phyloP scores from a whole-genome alignment of 2,113 vertebrate genomes.

The Camelus dromedarius region DNA sequence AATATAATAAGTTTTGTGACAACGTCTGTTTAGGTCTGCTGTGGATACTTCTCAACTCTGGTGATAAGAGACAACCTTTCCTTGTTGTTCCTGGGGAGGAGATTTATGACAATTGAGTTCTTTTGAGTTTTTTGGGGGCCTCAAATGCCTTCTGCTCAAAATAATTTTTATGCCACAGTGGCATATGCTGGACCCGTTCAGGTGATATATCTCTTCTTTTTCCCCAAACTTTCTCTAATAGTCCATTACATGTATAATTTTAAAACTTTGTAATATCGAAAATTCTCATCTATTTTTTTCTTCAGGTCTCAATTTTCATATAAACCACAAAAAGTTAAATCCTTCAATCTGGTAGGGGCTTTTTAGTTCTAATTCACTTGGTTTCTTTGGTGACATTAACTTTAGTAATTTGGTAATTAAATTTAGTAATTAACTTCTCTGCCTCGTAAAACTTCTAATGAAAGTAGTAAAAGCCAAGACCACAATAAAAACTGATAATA shows the following conservation, averaged over 20 bases:
- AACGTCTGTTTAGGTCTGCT: not conserved
- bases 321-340: not conserved
- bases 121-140: not conserved
- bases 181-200: not conserved
- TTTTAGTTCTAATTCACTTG: not conserved
- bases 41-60: not conserved
- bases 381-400: not conserved
- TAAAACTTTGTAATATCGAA: not conserved
- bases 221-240: not conserved
- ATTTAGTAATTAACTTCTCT: not conserved
- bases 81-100: not conserved
- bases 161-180: slow-evolving; percentile 5
- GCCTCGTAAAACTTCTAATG: not conserved
- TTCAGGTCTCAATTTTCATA: not conserved
- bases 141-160: not conserved
- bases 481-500: not conserved
- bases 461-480: not conserved
- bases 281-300: not conserved
- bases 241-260: not conserved
- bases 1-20: not conserved
- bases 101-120: not conserved
- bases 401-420: not conserved
- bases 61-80: not conserved
- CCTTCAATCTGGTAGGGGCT: not conserved
- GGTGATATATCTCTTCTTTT: not conserved